Evolutionary conservation across 2,797 vertebrate species (phyloP).

Genomic region (Halcyon smyrnensis): DNA sequence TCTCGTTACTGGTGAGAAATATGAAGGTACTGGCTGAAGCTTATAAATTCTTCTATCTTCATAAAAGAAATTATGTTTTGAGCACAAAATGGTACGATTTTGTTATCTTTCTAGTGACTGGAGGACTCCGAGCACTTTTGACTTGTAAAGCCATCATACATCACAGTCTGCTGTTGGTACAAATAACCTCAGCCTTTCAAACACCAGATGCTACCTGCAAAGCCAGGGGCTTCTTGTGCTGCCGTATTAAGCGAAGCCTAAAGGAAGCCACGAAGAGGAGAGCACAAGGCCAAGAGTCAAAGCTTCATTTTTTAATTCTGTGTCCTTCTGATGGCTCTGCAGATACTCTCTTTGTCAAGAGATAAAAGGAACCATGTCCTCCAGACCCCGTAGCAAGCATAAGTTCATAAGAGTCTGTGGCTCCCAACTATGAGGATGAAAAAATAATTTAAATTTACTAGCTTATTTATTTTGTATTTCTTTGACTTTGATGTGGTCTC

Average conservation of each 20-base stretch:
- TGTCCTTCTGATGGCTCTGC: background rate
- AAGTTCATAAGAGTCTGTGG: background rate
- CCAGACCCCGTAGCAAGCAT: background rate
- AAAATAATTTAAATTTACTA: background rate
- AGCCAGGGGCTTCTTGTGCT: background rate
- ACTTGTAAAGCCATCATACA: background rate
- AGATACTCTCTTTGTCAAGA: background rate
- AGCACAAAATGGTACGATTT: background rate
- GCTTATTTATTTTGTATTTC: background rate
- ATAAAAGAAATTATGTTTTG: background rate
- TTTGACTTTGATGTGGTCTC: background rate
- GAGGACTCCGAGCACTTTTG: background rate
- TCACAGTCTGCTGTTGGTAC: background rate
- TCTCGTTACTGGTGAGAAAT: background rate
- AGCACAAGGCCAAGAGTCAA: accelerated
- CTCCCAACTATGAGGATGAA: background rate
- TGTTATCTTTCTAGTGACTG: background rate
- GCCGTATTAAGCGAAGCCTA: background rate
- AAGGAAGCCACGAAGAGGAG: background rate
- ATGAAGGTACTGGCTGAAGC: background rate
- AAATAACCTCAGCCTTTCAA: background rate
- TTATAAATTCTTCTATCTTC: background rate
- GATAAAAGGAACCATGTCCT: background rate
- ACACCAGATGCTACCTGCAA: background rate
- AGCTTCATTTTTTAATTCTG: background rate